Conservation (phyloP, 2,113 vertebrate species). For the Reinhardtius hippoglossoides region DNA sequence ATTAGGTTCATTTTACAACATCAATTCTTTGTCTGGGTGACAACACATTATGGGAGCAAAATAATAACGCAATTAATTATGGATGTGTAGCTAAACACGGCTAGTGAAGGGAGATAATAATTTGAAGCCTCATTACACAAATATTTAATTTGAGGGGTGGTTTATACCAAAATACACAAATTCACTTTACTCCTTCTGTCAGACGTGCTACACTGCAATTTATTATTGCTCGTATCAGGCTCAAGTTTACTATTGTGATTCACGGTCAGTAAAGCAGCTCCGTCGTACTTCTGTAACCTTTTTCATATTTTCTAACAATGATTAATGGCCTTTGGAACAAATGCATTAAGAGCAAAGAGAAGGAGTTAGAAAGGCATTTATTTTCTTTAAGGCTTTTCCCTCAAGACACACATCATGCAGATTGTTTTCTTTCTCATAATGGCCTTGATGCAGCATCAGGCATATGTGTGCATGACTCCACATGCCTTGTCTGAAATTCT, state of each 20-base stretch:
- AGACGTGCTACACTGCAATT: constrained; percentile 13
- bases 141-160: constrained; percentile 25
- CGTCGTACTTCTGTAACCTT: constrained; percentile 10
- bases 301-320: constrained; percentile 16
- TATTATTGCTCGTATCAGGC: constrained; percentile 20
- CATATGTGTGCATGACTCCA: too few relatives aligned
- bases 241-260: constrained; percentile 19
- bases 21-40: constrained; percentile 32
- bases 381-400: background rate
- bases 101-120: constrained; percentile 14
- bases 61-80: constrained; percentile 45
- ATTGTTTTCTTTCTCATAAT: background rate
- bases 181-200: constrained; percentile 25
- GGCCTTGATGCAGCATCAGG: too few relatives aligned
- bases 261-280: constrained; percentile 12
- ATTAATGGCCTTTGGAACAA: constrained; percentile 3
- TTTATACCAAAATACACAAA: constrained; percentile 29
- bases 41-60: constrained; percentile 24
- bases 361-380: background rate
- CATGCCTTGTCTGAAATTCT: too few relatives aligned
- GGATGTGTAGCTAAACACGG: constrained; percentile 30
- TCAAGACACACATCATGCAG: background rate
- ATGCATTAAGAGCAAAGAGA: background rate
- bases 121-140: constrained; percentile 34
- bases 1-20: constrained; percentile 30